Conservation (phyloP, 2,113 vertebrate species). For the Toxotes chatareus region DNA sequence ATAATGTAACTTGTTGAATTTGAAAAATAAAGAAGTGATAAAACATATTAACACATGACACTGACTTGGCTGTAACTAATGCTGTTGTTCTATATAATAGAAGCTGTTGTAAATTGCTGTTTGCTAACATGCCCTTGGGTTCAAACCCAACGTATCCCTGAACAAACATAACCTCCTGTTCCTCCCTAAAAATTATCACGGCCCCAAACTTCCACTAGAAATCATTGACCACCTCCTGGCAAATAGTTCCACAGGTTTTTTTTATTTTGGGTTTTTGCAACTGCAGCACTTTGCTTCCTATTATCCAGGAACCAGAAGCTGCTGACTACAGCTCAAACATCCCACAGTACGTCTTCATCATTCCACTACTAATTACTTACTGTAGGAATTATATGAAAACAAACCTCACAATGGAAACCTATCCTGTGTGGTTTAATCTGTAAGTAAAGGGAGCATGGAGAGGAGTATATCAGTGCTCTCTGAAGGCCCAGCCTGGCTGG, state of each 20-base stretch:
- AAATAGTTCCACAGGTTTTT: constrained; percentile 51
- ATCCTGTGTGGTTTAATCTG: neutral
- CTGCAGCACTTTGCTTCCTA: constrained; percentile 33
- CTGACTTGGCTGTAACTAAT: neutral
- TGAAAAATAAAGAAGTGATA: neutral
- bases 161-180: constrained; percentile 49
- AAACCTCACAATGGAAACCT: constrained; percentile 21
- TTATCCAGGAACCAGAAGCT: constrained; percentile 35
- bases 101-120: constrained; percentile 6
- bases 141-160: constrained; percentile 6
- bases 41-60: neutral
- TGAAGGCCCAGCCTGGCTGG: constrained; percentile 34
- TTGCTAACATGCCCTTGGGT: constrained; percentile 3
- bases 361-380: constrained; percentile 27
- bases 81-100: neutral
- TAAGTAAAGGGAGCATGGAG: neutral
- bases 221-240: constrained; percentile 58
- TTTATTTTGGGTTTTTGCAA: constrained; percentile 44
- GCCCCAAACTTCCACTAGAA: constrained; percentile 46
- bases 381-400: constrained; percentile 8
- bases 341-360: constrained; percentile 21
- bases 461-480: neutral
- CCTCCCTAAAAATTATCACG: constrained; percentile 17
- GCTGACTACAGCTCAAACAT: constrained; percentile 44
- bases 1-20: neutral